Conservation (phyloP, 1,140 invertebrate species). For the Macrobrachium rosenbergii region DNA sequence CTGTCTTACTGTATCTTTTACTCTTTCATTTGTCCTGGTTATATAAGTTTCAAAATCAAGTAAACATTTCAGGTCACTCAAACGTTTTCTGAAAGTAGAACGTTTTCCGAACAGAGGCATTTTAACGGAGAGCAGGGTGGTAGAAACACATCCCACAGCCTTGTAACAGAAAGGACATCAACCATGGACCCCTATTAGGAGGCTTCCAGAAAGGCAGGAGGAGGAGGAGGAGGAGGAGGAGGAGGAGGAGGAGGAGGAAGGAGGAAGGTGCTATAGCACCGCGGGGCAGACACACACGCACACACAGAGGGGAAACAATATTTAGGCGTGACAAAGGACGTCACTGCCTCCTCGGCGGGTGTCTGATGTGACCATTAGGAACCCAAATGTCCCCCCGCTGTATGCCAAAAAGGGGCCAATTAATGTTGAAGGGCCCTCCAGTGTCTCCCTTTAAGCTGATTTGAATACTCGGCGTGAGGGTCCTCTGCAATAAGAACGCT, state of each 20-base stretch:
- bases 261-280: conserved; percentile 21
- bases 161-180: too few species aligned
- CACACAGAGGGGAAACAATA: conserved; percentile 54
- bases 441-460: conserved; percentile 43
- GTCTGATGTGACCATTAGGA: conserved; percentile 37
- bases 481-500: conserved; percentile 49
- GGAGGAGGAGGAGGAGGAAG: background rate
- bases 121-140: too few species aligned
- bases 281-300: conserved; percentile 11
- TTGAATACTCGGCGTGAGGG: conserved; percentile 53
- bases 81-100: too few species aligned
- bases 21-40: too few species aligned
- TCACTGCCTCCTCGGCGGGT: conserved; percentile 48
- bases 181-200: too few species aligned
- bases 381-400: conserved; percentile 25
- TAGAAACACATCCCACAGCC: too few species aligned
- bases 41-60: too few species aligned
- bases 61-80: too few species aligned
- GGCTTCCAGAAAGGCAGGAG: too few species aligned
- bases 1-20: too few species aligned
- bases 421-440: conserved; percentile 49
- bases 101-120: too few species aligned
- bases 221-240: background rate
- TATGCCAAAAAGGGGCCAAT: conserved; percentile 46
- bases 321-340: conserved; percentile 46